These are phyloP conservation scores for Acinonyx jubatus DNA, from an alignment of 2,113 vertebrate species.

Conservation along the genomic window DNA sequence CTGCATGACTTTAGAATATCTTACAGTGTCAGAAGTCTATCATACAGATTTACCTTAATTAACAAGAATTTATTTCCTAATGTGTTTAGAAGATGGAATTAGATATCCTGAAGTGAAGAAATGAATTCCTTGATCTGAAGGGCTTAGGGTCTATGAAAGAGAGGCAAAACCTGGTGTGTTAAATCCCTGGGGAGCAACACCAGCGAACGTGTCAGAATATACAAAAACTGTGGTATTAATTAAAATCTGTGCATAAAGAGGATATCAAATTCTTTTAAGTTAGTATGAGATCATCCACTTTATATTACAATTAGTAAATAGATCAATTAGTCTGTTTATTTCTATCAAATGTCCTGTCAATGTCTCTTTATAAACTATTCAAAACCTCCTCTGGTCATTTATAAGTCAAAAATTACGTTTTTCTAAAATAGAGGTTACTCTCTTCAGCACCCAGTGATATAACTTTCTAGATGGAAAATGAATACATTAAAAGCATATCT, in stretches of 20 bases:
- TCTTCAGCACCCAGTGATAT: not conserved
- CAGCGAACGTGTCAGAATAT: not conserved
- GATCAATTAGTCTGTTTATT: not conserved
- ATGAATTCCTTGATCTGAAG: not conserved
- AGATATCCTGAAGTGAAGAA: not conserved
- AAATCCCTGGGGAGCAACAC: not conserved
- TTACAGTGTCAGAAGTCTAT: not conserved
- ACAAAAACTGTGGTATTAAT: not conserved
- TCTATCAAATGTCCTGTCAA: not conserved
- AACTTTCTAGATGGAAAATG: conserved; percentile 2
- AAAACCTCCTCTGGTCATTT: not conserved
- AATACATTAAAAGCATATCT: not conserved
- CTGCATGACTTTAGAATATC: not conserved
- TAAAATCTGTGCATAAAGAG: not conserved
- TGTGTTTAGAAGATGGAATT: not conserved
- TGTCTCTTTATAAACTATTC: not conserved
- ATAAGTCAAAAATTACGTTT: not conserved
- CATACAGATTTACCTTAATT: not conserved
- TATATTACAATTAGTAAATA: not conserved
- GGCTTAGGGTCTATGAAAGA: not conserved
- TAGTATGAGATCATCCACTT: not conserved
- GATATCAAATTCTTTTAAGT: not conserved
- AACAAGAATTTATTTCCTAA: not conserved
- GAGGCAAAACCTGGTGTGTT: not conserved
- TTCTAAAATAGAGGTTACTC: not conserved